Evolutionary conservation across 2,113 vertebrate species (phyloP), one percentile per base, ranked within the genome.

Genomic region (Osmerus mordax): DNA sequence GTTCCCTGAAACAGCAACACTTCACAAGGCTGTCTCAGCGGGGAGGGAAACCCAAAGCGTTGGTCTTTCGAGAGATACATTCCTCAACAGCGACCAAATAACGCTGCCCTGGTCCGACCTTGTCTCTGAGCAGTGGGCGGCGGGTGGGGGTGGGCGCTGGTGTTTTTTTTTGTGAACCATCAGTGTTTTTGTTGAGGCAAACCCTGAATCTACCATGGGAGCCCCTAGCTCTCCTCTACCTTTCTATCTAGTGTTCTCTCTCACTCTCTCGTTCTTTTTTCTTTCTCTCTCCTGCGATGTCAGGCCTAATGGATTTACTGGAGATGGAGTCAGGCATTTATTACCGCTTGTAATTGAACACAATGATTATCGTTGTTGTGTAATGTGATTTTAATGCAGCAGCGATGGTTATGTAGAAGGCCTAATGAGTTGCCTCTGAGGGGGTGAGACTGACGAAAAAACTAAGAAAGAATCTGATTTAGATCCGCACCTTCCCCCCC

Each of bases 361-460:
- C 89, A 89, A 92, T 92, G 91, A 92, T 92, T 91, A 92, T 92
- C 83, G 87, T 92, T 92, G 90, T 92, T 91, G 90, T 92, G 90
- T 93, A 93, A 93, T 92, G 91, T 87, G 92, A 91, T 93, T 93
- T 93, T 92, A 92, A 93, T 93, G 92, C 88, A 88, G 89, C 87
- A 85, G 87, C 84, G 70, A 92, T 91, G 89, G 90, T 91, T 92
- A 91, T 91, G 90, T 91, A 91, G 91, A 91, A 91, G 91, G 87
- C 86, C 90, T 92, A 91, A 92, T 91, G 90, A 91, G 90, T 92
- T 87, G 88, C 88, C 90, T 91, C 87, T 77, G 73, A 89, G 89
- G 88, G 85, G 87, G 86, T 89, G 84, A 72, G 81, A 83, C 78
- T 85, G 72, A 79, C 88, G 85, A 72, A 62, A 68, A 68, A 74